Evolutionary conservation across 2,888 invertebrate species (phyloP), one percentile per base, ranked within the genome.

Genomic region (Petrolisthes cinctipes): DNA sequence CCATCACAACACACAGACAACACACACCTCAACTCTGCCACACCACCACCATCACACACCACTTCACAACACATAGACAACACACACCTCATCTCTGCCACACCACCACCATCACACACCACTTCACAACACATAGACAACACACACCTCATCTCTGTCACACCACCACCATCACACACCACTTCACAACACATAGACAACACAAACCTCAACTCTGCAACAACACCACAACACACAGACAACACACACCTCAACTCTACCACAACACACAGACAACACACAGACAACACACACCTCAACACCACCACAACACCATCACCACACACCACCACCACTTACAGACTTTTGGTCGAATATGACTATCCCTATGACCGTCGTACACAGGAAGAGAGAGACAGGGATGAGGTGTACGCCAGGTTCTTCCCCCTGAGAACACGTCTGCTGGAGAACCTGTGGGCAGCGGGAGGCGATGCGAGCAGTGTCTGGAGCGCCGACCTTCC

Each of bases 331-430:
- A 56, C 17, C 51, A 51, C 17, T 2, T 83, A 54, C 20, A 66
- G 56, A 66, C 79, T 86, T 20, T 4, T 86, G 6, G 75, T 78
- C 20, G 83, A 86, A 23, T 76, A 54, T 66, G 71, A 82, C 5
- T 86, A 37, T 23, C 86, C 86, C n/a, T 73, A 76, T 23, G 86
- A 86, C 56, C 23, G 5, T 20, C 73, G 86, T 7, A 86, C 86
- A 4, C 76, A 82, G 61, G 83, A 78, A 53, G 86, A 86, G 56
- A 11, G 61, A 9, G 86, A 86, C 68, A 9, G 51, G 23, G 82
- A 76, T 56, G 37, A 82, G 14, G 82, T 56, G 5, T 23, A 83
- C 53, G 66, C 20, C 23, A 57, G 83, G 7, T 86, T 86, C 53
- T 66, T 61, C 66, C 53, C 75, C 9, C 54, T 86, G 1, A 68